Base-by-base conservation (phyloP, 2,797 vertebrate species). In the Pangasius djambal region DNA sequence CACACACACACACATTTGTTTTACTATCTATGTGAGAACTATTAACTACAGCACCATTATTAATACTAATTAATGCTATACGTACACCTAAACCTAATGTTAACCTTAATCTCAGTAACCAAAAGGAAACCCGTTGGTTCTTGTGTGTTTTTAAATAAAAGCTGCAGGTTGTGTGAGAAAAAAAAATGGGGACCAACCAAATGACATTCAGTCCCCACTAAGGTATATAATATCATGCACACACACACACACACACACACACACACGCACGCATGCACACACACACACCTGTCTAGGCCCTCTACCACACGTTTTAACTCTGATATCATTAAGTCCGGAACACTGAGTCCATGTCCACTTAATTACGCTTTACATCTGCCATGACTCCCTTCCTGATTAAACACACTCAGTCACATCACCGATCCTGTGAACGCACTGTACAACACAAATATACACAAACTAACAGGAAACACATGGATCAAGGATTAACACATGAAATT, bases 371-470 rank as follows among this genome's bases (percentile, higher is more conserved):
- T 52, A 9, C 40, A 67, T 74, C 63, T 82, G 48, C 34, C 25
- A 59, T 70, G 61, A 78, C 28, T 78, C 25, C 37, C 61, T n/a
- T 75, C 37, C 82, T 50, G 52, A 79, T 78, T 18, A 85, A 44
- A 61, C 87, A 88, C 50, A 75, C 87, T 85, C 85, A 67, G 85
- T 69, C 75, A 87, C 81, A 84, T 50, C 34, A 50, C 55, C 59
- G 52, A 48, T 18, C 65, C 34, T 31, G n/a, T 55, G 31, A 77
- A 55, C 78, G 12, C 15, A 74, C 2, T 52, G 70, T 1, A 77
- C 72, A 55, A 75, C 9, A 8, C 40, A 74, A 40, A 84, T 31
- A 44, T n/a, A 70, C 31, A 81, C 31, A 67, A 63, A 1, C 65
- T 52, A 88, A 61, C 9, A 87, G 40, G 12, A 37, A 82, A 88